These are phyloP conservation scores for Endotricha flammealis DNA, from an alignment of 2,888 invertebrate species.

Conservation along the genomic window DNA sequence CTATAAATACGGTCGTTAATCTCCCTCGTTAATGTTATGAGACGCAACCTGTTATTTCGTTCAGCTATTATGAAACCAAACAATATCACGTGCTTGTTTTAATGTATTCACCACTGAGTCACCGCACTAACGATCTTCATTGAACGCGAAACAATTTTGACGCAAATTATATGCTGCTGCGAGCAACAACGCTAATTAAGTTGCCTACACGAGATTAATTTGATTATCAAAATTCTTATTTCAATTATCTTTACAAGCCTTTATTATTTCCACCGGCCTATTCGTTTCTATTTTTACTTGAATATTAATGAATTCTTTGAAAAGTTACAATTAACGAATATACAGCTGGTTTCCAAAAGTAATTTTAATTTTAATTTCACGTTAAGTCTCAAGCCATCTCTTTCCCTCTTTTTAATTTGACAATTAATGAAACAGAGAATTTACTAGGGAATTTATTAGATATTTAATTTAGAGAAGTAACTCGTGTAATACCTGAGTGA, in stretches of 20 bases:
- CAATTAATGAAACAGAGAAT: too few relatives aligned
- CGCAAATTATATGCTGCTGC: slow-evolving; percentile 72
- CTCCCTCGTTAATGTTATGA: slow-evolving; percentile 54
- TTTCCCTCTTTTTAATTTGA: too few relatives aligned
- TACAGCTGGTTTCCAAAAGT: too few relatives aligned
- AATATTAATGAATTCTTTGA: too few relatives aligned
- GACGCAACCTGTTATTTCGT: slow-evolving; percentile 62
- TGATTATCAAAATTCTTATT: slow-evolving; percentile 67
- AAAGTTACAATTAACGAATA: slow-evolving; percentile 18
- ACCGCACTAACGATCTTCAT: slow-evolving; percentile 59
- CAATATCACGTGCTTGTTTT: slow-evolving; percentile 63
- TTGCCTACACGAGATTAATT: slow-evolving; percentile 66
- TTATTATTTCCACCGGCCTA: slow-evolving; percentile 54
- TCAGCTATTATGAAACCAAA: slow-evolving; percentile 65
- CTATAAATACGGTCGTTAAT: slow-evolving; percentile 38
- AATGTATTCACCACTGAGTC: slow-evolving; percentile 38
- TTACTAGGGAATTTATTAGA: too few relatives aligned
- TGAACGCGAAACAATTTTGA: slow-evolving; percentile 68
- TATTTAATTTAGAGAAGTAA: too few relatives aligned
- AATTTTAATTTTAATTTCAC: too few relatives aligned
- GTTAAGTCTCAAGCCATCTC: too few relatives aligned
- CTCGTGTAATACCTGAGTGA: too few relatives aligned
- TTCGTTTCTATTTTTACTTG: slow-evolving; percentile 42
- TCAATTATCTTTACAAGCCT: slow-evolving; percentile 62
- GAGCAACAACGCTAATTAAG: slow-evolving; percentile 64